These are phyloP conservation scores for Drosophila fuyamai DNA, from an alignment of 1,140 invertebrate genomes.

Conservation along the genomic window DNA sequence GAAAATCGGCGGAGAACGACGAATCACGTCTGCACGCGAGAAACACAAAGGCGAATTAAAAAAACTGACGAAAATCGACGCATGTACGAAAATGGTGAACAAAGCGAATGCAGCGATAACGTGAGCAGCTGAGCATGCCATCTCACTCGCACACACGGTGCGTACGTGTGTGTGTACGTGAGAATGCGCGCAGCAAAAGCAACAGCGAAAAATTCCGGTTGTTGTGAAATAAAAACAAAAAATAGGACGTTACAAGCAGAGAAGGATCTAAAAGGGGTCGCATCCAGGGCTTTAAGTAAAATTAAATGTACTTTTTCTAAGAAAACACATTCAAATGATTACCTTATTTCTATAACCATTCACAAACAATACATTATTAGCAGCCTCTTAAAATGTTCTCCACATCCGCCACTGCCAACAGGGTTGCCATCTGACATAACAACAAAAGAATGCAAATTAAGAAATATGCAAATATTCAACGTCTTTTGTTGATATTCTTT, in stretches of 20 bases:
- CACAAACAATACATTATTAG: too few species aligned
- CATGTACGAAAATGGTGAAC: conserved; percentile 68
- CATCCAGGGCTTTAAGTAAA: conserved; percentile 29
- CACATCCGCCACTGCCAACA: conserved; percentile 1
- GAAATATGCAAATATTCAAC: conserved; percentile 7
- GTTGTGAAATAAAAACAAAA: conserved; percentile 55
- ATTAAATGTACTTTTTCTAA: too few species aligned
- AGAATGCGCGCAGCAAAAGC: conserved; percentile 72
- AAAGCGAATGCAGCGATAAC: conserved; percentile 78
- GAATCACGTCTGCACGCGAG: conserved; percentile 78
- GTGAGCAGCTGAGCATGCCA: conserved; percentile 62
- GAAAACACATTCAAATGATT: too few species aligned
- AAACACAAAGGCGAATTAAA: conserved; percentile 70
- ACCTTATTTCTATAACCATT: too few species aligned
- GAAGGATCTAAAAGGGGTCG: conserved; percentile 8
- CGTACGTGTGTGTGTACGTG: conserved; percentile 66
- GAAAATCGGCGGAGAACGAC: conserved; percentile 49
- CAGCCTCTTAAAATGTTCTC: background rate
- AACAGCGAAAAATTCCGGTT: conserved; percentile 77
- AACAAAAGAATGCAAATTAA: conserved; percentile 28
- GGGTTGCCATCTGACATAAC: conserved; percentile 57
- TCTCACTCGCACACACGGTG: conserved; percentile 19
- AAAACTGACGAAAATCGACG: conserved; percentile 55
- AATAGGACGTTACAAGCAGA: conserved; percentile 11
- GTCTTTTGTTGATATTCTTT: conserved; percentile 46